phyloP scores from a whole-genome alignment of 2,888 invertebrate species.

The Strigamia maritima region DNA sequence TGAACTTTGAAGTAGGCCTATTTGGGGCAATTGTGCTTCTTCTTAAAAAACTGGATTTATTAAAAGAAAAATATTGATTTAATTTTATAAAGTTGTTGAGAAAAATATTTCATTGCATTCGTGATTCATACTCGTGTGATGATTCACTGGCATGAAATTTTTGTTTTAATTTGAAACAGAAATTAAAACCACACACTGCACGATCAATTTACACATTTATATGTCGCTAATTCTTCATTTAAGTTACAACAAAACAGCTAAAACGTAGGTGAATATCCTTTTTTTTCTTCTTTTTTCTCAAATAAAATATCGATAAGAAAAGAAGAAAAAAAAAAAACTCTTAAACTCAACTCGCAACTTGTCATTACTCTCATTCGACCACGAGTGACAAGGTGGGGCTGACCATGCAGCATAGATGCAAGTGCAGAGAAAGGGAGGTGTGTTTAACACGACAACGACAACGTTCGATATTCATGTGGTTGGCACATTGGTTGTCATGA shows the following conservation, averaged over 20 bases:
- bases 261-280: too few relatives aligned
- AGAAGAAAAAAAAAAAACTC: not conserved
- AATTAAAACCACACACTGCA: not conserved
- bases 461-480: slow-evolving; percentile 15
- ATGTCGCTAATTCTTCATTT: not conserved
- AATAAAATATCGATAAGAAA: not conserved
- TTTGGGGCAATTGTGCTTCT: not conserved
- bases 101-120: too few relatives aligned
- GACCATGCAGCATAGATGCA: not conserved
- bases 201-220: not conserved
- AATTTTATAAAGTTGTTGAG: too few relatives aligned
- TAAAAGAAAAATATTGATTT: not conserved
- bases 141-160: not conserved
- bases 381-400: slow-evolving; percentile 11
- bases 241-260: not conserved
- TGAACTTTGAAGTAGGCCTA: not conserved
- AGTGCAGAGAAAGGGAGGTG: slow-evolving; percentile 16
- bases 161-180: not conserved
- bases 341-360: not conserved
- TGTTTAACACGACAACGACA: slow-evolving; percentile 23
- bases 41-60: too few relatives aligned
- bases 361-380: slow-evolving; percentile 11
- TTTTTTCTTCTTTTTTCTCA: too few relatives aligned
- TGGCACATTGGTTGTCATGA: slow-evolving; percentile 11
- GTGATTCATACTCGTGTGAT: too few relatives aligned